Base-by-base conservation (phyloP, 2,113 vertebrate species). In the Indicator maculatus region DNA sequence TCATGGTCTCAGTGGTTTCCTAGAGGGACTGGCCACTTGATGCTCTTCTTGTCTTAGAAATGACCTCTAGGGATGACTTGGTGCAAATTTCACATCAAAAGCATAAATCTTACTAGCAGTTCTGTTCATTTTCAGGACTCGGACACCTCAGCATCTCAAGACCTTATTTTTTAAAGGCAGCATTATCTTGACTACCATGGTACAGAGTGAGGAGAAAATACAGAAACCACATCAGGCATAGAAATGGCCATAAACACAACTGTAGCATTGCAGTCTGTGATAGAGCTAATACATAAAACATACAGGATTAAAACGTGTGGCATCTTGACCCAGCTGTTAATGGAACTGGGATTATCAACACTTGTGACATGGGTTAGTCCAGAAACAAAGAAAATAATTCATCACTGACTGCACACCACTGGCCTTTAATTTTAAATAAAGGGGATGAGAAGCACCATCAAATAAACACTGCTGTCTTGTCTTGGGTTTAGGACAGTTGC, bases 301-400 rank as follows among this genome's bases (percentile, higher is more conserved):
- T 76, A 52, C 2, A 45, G 72, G 38, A 80, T 87, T 93, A 77
- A 91, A 87, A 52, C 1, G 0, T 2, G 6, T 2, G 1, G 65
- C 38, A 83, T 47, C 56, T 89, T 89, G 78, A 89, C 85, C 60
- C 47, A 67, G 26, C 38, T 91, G 75, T 67, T 86, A 93, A 74
- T 50, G 75, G 55, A 90, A 50, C 24, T 55, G 39, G 39, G 23
- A 80, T 77, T 80, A 56, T 75, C 84, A 77, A 17, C 31, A 53
- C 6, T 71, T 71, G 41, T 89, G 82, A 70, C 75, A 86, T 0
- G 0, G 26, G 23, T 58, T 77, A 88, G 44, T 78, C 41, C 69
- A 89, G 82, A 93, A 69, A 60, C 28, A 80, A 88, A 53, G 81
- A 93, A 93, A 95, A 91, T 71, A 89, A 89, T 93, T 93, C 8